A percentile compares a stretch with the other conserved stretches of the same genome.
phyloP scores from a whole-genome alignment of 2,113 vertebrate species.

The Calcarius ornatus region DNA sequence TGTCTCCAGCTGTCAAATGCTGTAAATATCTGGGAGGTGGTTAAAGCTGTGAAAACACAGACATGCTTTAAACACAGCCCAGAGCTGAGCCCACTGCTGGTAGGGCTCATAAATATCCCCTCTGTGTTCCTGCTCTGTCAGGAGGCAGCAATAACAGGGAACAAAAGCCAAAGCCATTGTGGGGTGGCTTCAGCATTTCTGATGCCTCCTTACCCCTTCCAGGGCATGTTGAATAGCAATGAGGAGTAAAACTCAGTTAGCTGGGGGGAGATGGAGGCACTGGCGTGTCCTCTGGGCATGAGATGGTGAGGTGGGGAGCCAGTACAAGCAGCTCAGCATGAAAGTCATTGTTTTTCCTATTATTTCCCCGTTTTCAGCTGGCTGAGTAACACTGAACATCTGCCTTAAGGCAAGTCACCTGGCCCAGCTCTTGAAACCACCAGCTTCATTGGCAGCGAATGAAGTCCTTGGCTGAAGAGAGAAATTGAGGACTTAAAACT shows the following conservation, averaged over 20 bases:
- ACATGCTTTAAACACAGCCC: slow-evolving; percentile 26
- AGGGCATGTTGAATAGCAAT: not conserved
- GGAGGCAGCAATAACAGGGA: not conserved
- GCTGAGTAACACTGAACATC: not conserved
- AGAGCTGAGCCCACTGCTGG: not conserved
- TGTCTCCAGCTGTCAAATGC: slow-evolving; percentile 2
- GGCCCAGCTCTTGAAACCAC: slow-evolving; percentile 14
- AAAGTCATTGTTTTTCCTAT: slow-evolving; percentile 2
- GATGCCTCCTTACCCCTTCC: not conserved
- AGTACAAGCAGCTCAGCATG: not conserved
- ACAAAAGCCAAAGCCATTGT: not conserved
- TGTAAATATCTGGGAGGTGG: slow-evolving; percentile 36
- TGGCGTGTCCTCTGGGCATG: not conserved
- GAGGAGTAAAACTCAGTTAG: not conserved
- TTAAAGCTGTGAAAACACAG: not conserved
- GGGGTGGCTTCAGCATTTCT: not conserved
- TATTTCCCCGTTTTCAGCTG: slow-evolving; percentile 5
- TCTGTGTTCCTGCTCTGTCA: slow-evolving; percentile 8
- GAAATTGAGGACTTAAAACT: not conserved
- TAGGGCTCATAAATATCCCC: slow-evolving; percentile 28
- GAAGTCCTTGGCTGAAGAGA: not conserved
- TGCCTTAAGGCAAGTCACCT: slow-evolving; percentile 41
- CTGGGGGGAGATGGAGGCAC: not conserved
- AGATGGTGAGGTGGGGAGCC: not conserved
- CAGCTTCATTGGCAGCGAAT: not conserved